These are phyloP conservation scores for Hippopotamyrus pictus DNA, from an alignment of 2,797 vertebrate genomes.

Conservation along the genomic window DNA sequence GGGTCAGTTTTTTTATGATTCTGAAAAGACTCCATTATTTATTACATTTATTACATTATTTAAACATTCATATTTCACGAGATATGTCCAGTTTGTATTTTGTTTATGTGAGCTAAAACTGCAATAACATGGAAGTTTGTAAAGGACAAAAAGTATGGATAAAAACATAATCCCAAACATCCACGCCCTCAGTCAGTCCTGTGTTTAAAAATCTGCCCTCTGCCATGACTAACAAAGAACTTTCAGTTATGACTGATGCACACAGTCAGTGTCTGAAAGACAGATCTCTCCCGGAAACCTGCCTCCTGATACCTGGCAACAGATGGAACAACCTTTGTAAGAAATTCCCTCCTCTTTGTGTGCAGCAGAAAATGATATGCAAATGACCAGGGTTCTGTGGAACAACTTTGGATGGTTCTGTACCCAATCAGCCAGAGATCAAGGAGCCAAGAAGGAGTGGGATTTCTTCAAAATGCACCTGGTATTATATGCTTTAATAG, in stretches of 20 bases:
- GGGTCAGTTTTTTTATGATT: background rate
- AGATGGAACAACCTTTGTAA: background rate
- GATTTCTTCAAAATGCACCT: background rate
- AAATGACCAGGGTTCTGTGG: background rate
- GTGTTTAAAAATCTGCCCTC: background rate
- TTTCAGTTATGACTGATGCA: background rate
- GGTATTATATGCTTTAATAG: background rate
- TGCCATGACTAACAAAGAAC: background rate
- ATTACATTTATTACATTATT: too few species aligned
- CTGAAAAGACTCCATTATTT: background rate
- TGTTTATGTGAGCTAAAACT: background rate
- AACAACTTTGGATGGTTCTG: background rate
- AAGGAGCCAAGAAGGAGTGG: background rate
- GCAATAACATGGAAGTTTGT: background rate
- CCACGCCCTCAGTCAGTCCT: background rate
- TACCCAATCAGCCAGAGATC: background rate
- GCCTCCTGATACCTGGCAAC: background rate
- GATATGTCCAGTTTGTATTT: background rate
- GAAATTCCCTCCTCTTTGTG: background rate
- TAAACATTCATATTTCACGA: background rate
- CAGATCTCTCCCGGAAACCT: background rate
- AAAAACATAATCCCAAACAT: background rate
- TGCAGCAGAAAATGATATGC: background rate
- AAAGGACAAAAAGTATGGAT: background rate
- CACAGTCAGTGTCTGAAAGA: background rate